These are phyloP conservation scores for Crax fasciolata DNA, from an alignment of 2,797 vertebrate species.

Conservation along the genomic window DNA sequence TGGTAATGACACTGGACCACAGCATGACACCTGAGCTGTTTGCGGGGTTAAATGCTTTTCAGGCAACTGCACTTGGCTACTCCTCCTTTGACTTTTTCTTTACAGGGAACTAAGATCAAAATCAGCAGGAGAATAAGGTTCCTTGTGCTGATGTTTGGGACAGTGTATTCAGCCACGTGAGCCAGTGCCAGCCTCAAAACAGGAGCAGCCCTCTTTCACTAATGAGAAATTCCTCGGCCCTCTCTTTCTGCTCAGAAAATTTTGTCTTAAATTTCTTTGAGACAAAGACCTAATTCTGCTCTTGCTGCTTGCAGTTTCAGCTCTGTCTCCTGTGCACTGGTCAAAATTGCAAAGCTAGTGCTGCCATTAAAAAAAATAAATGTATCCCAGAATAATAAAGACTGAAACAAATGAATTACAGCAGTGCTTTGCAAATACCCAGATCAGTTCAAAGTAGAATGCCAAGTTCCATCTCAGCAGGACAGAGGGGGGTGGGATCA, in stretches of 20 bases:
- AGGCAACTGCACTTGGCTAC: not conserved
- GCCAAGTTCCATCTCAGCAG: not conserved
- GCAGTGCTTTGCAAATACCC: not conserved
- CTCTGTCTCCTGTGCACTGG: not conserved
- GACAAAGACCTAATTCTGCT: constrained; percentile 54
- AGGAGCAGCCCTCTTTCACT: not conserved
- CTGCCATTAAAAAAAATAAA: not conserved
- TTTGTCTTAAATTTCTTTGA: constrained; percentile 47
- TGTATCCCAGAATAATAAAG: not conserved
- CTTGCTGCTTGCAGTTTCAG: not conserved
- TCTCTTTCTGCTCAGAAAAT: constrained; percentile 26
- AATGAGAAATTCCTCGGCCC: constrained; percentile 29
- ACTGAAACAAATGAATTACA: not conserved
- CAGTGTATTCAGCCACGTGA: not conserved
- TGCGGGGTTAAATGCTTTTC: not conserved
- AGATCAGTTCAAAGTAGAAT: not conserved
- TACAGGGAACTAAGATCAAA: not conserved
- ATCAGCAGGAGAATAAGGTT: not conserved
- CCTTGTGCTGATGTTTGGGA: not conserved
- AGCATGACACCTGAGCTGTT: not conserved
- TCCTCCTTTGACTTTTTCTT: not conserved
- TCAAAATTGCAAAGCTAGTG: not conserved
- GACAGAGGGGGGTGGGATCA: not conserved
- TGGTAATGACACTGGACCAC: not conserved
- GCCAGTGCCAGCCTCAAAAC: constrained; percentile 20